phyloP scores from a whole-genome alignment of 2,888 invertebrate genomes.

The Papilio protenor region DNA sequence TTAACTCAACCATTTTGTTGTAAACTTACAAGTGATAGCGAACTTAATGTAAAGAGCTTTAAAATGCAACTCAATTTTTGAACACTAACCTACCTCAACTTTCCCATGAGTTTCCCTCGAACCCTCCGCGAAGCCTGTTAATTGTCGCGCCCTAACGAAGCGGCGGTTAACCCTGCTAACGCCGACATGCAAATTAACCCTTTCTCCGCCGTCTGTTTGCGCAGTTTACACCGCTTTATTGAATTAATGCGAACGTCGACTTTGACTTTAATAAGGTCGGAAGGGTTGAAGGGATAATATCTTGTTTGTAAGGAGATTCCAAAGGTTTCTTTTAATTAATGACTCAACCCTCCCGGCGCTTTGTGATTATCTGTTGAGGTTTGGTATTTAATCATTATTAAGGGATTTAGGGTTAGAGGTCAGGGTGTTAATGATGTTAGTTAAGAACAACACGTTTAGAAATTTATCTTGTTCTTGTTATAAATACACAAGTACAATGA shows the following conservation, averaged over 20 bases:
- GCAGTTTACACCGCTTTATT: constrained; percentile 80
- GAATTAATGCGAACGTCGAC: constrained; percentile 74
- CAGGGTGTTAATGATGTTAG: constrained; percentile 51
- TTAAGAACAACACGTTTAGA: constrained; percentile 41
- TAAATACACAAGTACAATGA: too few relatives aligned
- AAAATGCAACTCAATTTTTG: constrained; percentile 49
- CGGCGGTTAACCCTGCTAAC: constrained; percentile 80
- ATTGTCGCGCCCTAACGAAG: constrained; percentile 82
- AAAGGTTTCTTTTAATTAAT: constrained; percentile 74
- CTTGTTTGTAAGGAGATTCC: constrained; percentile 78
- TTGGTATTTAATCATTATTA: constrained; percentile 66
- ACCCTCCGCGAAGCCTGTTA: constrained; percentile 66
- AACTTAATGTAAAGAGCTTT: constrained; percentile 25
- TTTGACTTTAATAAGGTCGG: constrained; percentile 61
- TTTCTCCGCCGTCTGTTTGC: constrained; percentile 77
- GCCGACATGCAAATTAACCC: constrained; percentile 83
- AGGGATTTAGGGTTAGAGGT: constrained; percentile 65
- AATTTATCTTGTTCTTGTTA: not conserved
- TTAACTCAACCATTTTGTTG: not conserved
- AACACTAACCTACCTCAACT: constrained; percentile 77
- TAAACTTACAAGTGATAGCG: not conserved
- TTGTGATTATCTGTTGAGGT: constrained; percentile 73
- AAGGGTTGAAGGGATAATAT: constrained; percentile 79
- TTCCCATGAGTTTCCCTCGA: constrained; percentile 76
- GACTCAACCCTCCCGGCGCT: constrained; percentile 67